Conservation (phyloP, 1,140 invertebrate genomes). For the Drosophila athabasca region DNA sequence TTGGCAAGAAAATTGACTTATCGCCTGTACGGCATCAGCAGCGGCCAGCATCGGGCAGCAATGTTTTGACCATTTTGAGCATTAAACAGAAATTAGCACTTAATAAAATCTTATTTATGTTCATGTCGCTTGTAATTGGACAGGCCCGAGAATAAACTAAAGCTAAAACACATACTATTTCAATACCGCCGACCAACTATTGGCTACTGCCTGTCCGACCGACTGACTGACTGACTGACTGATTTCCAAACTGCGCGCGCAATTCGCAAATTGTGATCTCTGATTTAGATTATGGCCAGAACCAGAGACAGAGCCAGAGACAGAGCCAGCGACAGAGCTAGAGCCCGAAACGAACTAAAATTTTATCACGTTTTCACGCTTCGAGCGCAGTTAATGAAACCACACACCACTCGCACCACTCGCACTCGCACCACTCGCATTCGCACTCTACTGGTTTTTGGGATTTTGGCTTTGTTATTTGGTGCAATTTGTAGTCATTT, state of each 20-base stretch:
- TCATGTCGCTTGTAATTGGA: conserved; percentile 69
- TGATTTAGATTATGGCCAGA: conserved; percentile 50
- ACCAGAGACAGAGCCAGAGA: background rate
- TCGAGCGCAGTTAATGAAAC: conserved; percentile 68
- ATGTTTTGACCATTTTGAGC: conserved; percentile 48
- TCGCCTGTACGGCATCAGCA: conserved; percentile 39
- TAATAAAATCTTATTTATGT: conserved; percentile 77
- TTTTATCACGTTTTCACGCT: conserved; percentile 79
- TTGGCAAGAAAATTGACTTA: conserved; percentile 55
- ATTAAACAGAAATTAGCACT: conserved; percentile 77
- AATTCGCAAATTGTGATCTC: conserved; percentile 57
- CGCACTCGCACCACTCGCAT: conserved; percentile 2
- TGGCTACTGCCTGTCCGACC: conserved; percentile 1
- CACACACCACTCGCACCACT: conserved; percentile 14
- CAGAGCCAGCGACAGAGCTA: too few relatives aligned
- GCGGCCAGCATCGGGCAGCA: background rate
- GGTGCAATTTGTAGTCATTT: conserved; percentile 68
- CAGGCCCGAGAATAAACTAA: conserved; percentile 26
- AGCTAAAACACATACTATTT: conserved; percentile 9
- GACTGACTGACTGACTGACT: conserved; percentile 20
- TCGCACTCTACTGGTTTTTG: conserved; percentile 12
- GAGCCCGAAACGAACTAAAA: conserved; percentile 43
- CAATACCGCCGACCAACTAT: too few relatives aligned
- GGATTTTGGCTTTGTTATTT: conserved; percentile 64
- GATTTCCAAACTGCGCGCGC: conserved; percentile 56